Conservation (phyloP, 2,113 vertebrate genomes). For the Albula glossodonta region DNA sequence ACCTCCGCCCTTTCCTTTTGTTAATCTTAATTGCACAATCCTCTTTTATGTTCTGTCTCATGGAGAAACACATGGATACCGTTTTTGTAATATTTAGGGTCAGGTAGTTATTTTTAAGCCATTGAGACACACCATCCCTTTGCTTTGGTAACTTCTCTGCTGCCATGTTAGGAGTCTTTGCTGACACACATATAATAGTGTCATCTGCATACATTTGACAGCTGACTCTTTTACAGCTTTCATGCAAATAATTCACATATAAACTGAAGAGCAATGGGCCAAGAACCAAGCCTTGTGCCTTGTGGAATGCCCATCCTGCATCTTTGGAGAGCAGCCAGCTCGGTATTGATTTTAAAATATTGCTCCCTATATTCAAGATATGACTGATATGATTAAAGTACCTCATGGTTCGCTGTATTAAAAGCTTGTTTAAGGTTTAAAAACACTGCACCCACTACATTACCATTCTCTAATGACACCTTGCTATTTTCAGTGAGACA, state of each 20-base stretch:
- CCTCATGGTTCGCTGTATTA: not conserved
- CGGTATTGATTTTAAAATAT: not conserved
- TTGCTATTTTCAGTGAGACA: not conserved
- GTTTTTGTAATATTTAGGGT: no score
- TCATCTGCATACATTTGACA: not conserved
- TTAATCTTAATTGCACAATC: no score
- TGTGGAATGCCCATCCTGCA: not conserved
- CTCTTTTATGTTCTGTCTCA: no score
- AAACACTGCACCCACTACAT: not conserved
- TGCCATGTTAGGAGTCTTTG: not conserved
- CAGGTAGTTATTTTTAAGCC: no score
- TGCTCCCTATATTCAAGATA: not conserved
- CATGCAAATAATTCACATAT: no score
- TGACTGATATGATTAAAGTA: not conserved
- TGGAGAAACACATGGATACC: no score
- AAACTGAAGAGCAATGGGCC: no score
- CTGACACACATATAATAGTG: not conserved
- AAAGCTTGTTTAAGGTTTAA: not conserved
- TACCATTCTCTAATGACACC: not conserved
- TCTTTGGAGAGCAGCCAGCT: not conserved
- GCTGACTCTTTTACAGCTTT: not conserved
- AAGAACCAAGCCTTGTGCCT: no score
- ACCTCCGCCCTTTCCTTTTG: no score
- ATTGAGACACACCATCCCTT: no score
- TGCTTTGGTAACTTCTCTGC: not conserved